phyloP scores from a whole-genome alignment of 2,888 invertebrate species.

The Tiliacea aurago region DNA sequence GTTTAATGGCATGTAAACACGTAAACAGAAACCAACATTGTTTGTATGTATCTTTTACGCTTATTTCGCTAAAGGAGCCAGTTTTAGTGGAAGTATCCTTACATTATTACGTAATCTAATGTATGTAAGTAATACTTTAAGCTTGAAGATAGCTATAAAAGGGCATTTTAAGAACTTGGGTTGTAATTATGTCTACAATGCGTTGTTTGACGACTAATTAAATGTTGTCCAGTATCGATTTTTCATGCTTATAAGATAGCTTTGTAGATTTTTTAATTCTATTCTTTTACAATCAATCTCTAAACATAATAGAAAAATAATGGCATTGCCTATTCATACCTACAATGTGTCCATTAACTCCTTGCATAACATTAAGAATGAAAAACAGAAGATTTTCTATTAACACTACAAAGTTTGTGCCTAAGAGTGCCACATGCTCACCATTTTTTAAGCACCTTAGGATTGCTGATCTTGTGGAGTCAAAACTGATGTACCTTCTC shows the following conservation, averaged over 20 bases:
- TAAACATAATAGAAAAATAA: neutral
- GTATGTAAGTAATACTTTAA: slow-evolving; percentile 35
- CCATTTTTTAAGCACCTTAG: neutral
- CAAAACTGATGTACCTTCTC: slow-evolving; percentile 36
- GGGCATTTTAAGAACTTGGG: slow-evolving; percentile 21
- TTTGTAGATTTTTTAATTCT: neutral
- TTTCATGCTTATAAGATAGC: neutral
- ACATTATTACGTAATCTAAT: slow-evolving; percentile 48
- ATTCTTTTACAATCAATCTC: neutral
- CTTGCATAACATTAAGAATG: neutral
- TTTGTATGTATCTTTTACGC: slow-evolving; percentile 48
- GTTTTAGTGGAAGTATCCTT: slow-evolving; percentile 38
- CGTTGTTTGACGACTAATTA: neutral
- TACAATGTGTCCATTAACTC: neutral
- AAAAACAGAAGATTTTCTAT: neutral
- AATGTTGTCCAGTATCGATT: neutral
- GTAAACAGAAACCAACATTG: slow-evolving; percentile 56
- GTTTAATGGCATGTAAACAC: slow-evolving; percentile 58
- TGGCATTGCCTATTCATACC: neutral
- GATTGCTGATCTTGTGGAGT: neutral
- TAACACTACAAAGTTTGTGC: neutral
- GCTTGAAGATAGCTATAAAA: slow-evolving; percentile 26
- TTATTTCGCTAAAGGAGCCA: slow-evolving; percentile 32
- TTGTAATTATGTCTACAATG: slow-evolving; percentile 17
- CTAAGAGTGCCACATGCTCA: neutral